Base-by-base conservation (phyloP, 2,797 vertebrate genomes). In the Muraenolepis orangiensis region DNA sequence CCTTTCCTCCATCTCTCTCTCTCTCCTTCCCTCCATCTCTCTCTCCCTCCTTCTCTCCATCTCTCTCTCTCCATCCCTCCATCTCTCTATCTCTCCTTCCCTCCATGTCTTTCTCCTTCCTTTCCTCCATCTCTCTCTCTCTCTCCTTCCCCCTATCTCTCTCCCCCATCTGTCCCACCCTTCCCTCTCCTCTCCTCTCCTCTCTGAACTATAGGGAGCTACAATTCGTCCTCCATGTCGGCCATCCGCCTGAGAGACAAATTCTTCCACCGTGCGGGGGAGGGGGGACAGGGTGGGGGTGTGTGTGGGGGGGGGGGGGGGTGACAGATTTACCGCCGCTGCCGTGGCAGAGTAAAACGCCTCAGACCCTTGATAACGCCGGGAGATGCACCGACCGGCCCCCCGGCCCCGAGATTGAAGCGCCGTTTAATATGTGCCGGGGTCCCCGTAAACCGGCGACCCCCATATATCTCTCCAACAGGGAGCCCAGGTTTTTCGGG, bases 301-400 rank as follows among this genome's bases (percentile, higher is more conserved):
- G n/a, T n/a, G n/a, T n/a, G n/a, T n/a, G n/a, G n/a, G n/a, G n/a
- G n/a, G 90, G 91, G 87, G 88, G 90, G 91, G 87, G 88, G 91
- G 90, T 95, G 95, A 97, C 95, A 96, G 95, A 97, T 97, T 97
- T 96, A 97, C 95, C 88, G 93, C 90, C 90, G 89, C 93, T 93
- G 92, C 51, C 51, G 91, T 90, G 86, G 85, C 87, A 91, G 91
- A 61, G 92, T 93, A 93, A 95, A 95, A 94, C 86, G 87, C 86
- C 90, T 92, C 86, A 88, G 91, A 92, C 93, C 85, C 88, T 90
- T 89, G 88, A 90, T 92, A 93, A 95, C 93, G 88, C 92, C 89
- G 92, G 86, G 88, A 92, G 93, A 94, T 91, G 88, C 72, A 42
- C 73, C 84, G 82, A 78, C 73, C 23, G 73, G n/a, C n/a, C n/a